phyloP scores from a whole-genome alignment of 2,888 invertebrate species.

The Himalopsyche japonica region DNA sequence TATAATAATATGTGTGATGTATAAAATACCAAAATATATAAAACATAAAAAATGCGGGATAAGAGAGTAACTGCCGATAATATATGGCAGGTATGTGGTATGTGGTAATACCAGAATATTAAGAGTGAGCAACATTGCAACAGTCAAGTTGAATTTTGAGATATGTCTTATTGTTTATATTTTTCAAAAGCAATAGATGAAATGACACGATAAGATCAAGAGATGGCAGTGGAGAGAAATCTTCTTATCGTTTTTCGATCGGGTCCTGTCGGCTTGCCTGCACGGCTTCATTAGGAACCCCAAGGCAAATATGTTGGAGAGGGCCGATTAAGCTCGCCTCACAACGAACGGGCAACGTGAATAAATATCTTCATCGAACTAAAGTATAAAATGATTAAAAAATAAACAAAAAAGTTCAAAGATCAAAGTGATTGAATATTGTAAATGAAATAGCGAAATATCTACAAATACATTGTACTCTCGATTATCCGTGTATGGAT shows the following conservation, averaged over 20 bases:
- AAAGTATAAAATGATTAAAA: too few species aligned
- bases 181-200: background rate
- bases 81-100: background rate
- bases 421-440: too few species aligned
- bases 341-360: background rate
- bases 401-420: too few species aligned
- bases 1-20: too few species aligned
- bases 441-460: too few species aligned
- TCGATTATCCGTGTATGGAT: too few species aligned
- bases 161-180: slow-evolving; percentile 1
- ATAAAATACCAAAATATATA: too few species aligned
- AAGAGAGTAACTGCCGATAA: background rate
- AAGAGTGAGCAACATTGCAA: background rate
- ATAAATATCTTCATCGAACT: background rate
- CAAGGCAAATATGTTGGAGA: background rate
- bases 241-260: background rate
- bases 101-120: background rate
- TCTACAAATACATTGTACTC: too few species aligned
- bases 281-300: background rate
- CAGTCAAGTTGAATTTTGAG: slow-evolving; percentile 1
- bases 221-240: background rate
- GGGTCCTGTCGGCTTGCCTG: background rate
- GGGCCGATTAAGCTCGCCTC: background rate
- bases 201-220: slow-evolving; percentile 1
- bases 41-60: too few species aligned